Conservation (phyloP, 30 jellyfish, hydroid and myxozoan genomes). For the Haliclystus octoradiatus region DNA sequence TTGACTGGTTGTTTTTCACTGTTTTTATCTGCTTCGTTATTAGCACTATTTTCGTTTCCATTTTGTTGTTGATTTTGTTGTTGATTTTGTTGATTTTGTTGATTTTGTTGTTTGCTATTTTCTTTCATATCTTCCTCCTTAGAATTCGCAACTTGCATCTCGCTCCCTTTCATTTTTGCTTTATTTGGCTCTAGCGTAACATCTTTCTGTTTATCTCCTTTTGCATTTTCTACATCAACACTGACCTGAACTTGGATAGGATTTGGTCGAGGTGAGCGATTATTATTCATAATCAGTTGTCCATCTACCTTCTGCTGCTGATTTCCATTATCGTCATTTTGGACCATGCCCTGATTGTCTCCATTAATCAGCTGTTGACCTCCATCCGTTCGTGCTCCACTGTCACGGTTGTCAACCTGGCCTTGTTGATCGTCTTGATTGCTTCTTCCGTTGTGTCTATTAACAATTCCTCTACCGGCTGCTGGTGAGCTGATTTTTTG, state of each 20-base stretch:
- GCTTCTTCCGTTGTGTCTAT: neutral
- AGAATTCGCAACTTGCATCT: neutral
- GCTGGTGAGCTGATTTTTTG: neutral
- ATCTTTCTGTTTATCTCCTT: neutral
- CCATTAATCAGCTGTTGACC: neutral
- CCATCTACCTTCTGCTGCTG: neutral
- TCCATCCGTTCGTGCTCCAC: neutral
- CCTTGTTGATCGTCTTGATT: neutral
- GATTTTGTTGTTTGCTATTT: neutral
- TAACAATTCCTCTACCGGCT: neutral
- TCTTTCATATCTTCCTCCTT: neutral
- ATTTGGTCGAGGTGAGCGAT: neutral
- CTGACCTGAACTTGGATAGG: neutral
- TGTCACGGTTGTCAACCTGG: neutral
- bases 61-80: neutral
- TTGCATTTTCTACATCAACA: neutral
- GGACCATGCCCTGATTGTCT: neutral
- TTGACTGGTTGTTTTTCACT: slow-evolving; percentile 9
- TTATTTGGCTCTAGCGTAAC: neutral
- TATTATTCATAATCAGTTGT: neutral
- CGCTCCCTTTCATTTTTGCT: neutral
- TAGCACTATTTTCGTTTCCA: neutral
- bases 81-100: neutral
- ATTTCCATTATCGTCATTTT: neutral
- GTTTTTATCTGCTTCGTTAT: neutral